Evolutionary conservation across 2,888 invertebrate genomes (phyloP), one percentile per base, ranked within the genome.

Genomic region (Siphlonurus alternatus): DNA sequence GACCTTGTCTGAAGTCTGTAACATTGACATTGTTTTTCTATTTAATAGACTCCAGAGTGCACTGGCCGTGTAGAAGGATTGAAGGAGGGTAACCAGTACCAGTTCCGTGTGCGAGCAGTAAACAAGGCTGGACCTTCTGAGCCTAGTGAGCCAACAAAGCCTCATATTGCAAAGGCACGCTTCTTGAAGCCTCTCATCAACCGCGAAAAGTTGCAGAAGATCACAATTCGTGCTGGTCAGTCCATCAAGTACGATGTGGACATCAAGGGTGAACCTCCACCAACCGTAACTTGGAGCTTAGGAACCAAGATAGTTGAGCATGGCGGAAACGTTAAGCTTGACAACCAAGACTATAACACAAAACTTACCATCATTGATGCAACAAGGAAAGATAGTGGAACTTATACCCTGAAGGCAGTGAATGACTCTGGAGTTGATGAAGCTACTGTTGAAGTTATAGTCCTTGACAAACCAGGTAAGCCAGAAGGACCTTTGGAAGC

Each of bases 201-300:
- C 76, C 87, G 96, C 66, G 93, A 94, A 69, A 94, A 95, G 78
- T 81, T 97, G 75, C 87, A 89, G 67, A 86, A 88, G 1, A 81
- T 94, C 0, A 89, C 89, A 72, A 87, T 97, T 2, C 87, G 95
- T 70, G 93, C 93, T 23, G 95, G 97, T 0, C 88, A 93, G 72
- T 80, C 86, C 10, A 88, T 97, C 70, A 93, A 89, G 71, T 82
- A 97, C 71, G 94, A 95, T 73, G 93, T 98, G 2, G 93, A 95
- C 75, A 89, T 95, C 69, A 88, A 89, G 74, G 99, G 98, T 73
- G 98, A 99, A 79, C 99, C 99, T 62, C 89, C 93, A 72, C 98
- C 99, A 76, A 87, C 85, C 68, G 84, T 89, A 70, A 87, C 85
- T 3, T 94, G 93, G 93, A 83, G 80, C 67, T 84, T 88, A 70